Base-by-base conservation (phyloP, 2,888 invertebrate species). In the Meliscaeva auricollis region DNA sequence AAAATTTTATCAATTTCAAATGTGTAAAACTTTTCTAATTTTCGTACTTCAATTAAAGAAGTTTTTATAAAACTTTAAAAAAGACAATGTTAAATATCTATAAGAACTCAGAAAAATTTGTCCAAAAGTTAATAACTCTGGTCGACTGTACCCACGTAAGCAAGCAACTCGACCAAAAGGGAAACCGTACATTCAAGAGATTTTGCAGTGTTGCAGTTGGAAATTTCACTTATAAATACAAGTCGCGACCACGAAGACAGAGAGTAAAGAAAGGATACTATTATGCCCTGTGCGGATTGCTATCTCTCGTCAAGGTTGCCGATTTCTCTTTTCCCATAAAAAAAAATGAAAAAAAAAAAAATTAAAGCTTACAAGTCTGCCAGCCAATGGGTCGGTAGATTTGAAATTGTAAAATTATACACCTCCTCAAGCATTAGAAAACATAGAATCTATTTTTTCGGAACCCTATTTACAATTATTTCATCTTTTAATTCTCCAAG, bases 161-260 rank as follows among this genome's bases (percentile, higher is more conserved):
- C 30, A 46, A 62, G 13, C 30, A 11, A 46, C 15, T 17, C 50
- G 11, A 74, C 64, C 58, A 84, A 84, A 84, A 84, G 84, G 84
- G 84, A 84, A 84, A 84, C 70, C 68, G 80, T 75, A 70, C 84
- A 84, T 79, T 84, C 70, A 79, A 74, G 64, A 69, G 62, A 73
- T 78, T 68, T 83, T 62, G 73, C 78, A 79, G 79, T 46, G 6
- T 38, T 84, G 75, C 73, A 73, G 52, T 69, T 73, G 20, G 44
- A 77, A 60, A 80, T 84, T 84, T 84, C 84, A 84, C 84, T 80
- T 84, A 20, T 22, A 17, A 17, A 50, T 20, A 32, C 30, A 32
- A 30, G 35, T 50, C 20, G 22, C 50, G 35, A 66, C 46, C n/a
- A 70, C 44, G 8, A 60, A 22, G 62, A 17, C 17, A 15, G 30